A percentile compares a stretch with the other conserved stretches of the same genome.
phyloP scores from a whole-genome alignment of 2,888 invertebrate species.

The Cancer borealis region DNA sequence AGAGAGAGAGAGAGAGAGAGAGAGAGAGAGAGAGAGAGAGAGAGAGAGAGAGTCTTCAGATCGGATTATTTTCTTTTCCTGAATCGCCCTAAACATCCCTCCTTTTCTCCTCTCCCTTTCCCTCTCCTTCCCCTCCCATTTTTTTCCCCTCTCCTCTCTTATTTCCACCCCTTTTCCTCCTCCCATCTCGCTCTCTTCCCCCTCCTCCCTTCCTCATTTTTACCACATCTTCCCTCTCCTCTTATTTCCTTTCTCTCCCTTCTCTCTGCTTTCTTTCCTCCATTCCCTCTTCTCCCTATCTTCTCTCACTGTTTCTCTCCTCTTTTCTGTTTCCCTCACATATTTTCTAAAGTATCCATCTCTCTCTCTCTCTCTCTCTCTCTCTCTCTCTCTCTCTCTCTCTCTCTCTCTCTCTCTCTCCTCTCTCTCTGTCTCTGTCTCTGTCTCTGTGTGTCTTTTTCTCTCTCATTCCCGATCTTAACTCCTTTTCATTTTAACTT shows the following conservation, averaged over 20 bases:
- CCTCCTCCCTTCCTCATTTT: background rate
- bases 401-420: slow-evolving; percentile 11
- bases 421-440: background rate
- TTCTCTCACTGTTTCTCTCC: background rate
- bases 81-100: background rate
- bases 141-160: background rate
- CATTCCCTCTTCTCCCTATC: background rate
- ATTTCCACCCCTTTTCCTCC: background rate
- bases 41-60: background rate
- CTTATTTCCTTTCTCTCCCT: background rate
- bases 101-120: background rate
- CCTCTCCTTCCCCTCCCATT: background rate
- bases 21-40: slow-evolving; percentile 11
- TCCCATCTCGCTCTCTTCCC: background rate
- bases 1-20: slow-evolving; percentile 20
- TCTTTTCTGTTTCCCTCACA: background rate
- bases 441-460: background rate
- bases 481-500: slow-evolving; percentile 20
- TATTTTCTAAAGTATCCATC: background rate
- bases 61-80: background rate
- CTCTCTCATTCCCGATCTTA: background rate
- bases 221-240: background rate
- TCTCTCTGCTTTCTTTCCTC: background rate
- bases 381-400: background rate
- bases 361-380: slow-evolving; percentile 11